These are phyloP conservation scores for Gnatocerus cornutus DNA, from an alignment of 2,888 invertebrate genomes.

Conservation along the genomic window DNA sequence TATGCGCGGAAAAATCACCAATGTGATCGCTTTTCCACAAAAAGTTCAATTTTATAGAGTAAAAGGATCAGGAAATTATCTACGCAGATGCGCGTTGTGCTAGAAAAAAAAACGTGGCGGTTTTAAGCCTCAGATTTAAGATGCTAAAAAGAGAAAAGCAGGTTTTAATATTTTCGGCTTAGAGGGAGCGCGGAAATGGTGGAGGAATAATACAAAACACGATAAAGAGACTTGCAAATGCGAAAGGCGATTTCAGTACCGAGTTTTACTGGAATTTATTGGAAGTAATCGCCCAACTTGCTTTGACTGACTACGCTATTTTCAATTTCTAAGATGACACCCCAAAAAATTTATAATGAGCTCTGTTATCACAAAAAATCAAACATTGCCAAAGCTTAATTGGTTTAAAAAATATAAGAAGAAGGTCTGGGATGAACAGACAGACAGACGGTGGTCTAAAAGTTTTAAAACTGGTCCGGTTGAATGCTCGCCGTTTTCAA, in stretches of 20 bases:
- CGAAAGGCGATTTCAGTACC: constrained; percentile 16
- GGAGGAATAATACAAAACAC: constrained; percentile 23
- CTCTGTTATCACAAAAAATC: no score
- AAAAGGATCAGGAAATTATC: no score
- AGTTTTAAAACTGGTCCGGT: no score
- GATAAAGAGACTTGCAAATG: constrained; percentile 33
- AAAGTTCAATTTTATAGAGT: no score
- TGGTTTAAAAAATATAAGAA: no score
- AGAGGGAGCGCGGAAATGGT: constrained; percentile 7
- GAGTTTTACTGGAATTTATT: constrained; percentile 23
- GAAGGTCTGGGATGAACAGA: no score
- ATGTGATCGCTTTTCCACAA: not conserved
- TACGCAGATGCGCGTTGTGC: not conserved
- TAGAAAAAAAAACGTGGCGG: not conserved
- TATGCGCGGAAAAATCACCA: constrained; percentile 13
- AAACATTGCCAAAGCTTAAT: no score
- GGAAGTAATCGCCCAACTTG: constrained; percentile 23
- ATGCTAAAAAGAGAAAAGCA: constrained; percentile 18
- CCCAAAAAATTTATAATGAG: no score
- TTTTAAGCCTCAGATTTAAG: constrained; percentile 4
- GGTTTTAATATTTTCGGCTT: constrained; percentile 24
- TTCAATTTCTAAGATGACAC: no score
- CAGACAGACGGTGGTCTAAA: no score
- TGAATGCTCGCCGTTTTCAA: not conserved
- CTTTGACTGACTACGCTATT: not conserved